Evolutionary conservation across 2,888 invertebrate species (phyloP), one percentile per base, ranked within the genome.

Genomic region (Sialis fuliginosa): DNA sequence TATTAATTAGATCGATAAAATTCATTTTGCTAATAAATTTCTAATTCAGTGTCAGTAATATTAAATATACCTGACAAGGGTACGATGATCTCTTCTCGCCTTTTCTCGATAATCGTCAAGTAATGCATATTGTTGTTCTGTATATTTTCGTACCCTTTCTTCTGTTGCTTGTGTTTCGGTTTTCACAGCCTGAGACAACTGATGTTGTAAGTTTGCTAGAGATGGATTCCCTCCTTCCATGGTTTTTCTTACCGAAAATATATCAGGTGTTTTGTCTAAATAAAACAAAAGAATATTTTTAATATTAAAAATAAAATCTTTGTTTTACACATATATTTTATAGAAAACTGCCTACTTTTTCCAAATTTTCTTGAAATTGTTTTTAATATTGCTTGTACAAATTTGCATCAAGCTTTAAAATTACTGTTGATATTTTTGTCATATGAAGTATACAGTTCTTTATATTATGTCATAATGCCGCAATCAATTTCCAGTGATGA

Each of bases 71-170:
- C 76, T 76, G 61, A 72, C 66, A 65, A 79, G 71, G 61, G 74
- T 69, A 62, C 75, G 75, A 60, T 79, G 78, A 63, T 87, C 85
- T 56, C 72, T 76, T 57, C 80, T 79, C 52, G 80, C 79, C 58
- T 72, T 75, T 61, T 81, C 81, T 57, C 76, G 76, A 62, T 77
- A 79, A 52, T 74, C 75, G 59, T 88, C 84, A 55, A 86, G 71
- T 54, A 78, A 70, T 50, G 77, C 75, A 69, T 82, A 83, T 59
- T 85, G 81, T 58, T 79, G 77, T 56, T 81, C 81, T 52, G 79
- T 77, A 64, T 75, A 88, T 50, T 75, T 74, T 57, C 81, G 75
- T 50, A 90, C 81, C 53, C 79, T 73, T 55, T 83, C 81, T 57
- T 87, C 86, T 42, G 83, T 76, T 2, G 74, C 72, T 42, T 73